Conservation (phyloP, 2,113 vertebrate genomes). For the Romanogobio albipinnatus region DNA sequence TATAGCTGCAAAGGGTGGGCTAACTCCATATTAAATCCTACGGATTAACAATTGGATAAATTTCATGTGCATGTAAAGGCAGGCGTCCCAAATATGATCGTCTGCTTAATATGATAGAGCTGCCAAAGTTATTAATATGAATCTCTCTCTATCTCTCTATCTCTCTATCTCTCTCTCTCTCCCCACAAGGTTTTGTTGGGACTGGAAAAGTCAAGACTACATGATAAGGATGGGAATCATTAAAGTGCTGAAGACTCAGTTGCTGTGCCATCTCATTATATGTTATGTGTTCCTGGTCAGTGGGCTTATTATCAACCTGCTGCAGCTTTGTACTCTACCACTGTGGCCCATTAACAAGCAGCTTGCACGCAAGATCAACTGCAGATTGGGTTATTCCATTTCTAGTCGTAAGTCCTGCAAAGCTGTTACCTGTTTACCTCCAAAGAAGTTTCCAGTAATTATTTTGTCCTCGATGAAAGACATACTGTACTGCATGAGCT, state of each 20-base stretch:
- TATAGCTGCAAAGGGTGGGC: no score
- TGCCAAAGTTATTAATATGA: not conserved
- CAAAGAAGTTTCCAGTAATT: not conserved
- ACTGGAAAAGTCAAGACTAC: not conserved
- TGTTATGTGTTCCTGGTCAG: constrained; percentile 93
- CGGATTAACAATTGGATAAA: no score
- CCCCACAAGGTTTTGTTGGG: constrained; percentile 30
- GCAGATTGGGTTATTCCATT: constrained; percentile 89
- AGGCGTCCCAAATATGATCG: no score
- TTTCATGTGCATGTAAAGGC: no score
- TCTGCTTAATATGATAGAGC: not conserved
- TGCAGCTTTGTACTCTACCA: constrained; percentile 87
- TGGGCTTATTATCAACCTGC: constrained; percentile 88
- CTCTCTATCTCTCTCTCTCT: constrained; percentile 25
- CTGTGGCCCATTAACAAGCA: constrained; percentile 90
- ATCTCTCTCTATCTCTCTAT: not conserved
- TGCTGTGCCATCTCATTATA: constrained; percentile 89
- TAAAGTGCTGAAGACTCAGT: constrained; percentile 89
- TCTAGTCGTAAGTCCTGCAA: constrained; percentile 85
- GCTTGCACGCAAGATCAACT: constrained; percentile 90
- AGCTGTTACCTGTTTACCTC: not conserved
- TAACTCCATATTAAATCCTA: no score
- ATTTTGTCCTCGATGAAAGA: not conserved
- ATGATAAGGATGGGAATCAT: constrained; percentile 81
- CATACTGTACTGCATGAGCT: not conserved